Evolutionary conservation across 2,888 invertebrate genomes (phyloP).

Genomic region (Cheilosia grossa): DNA sequence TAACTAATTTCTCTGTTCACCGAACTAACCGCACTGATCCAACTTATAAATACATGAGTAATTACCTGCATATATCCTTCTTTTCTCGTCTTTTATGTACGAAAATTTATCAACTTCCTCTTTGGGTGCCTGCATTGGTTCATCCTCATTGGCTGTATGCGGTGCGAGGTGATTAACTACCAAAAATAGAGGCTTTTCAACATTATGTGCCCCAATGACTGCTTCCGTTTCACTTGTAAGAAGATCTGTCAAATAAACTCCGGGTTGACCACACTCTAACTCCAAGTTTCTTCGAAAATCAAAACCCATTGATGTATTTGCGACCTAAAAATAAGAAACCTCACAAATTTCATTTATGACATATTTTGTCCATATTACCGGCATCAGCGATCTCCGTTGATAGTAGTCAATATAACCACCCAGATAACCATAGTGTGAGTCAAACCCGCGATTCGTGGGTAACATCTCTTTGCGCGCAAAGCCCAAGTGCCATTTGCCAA

Average conservation of each 20-base stretch:
- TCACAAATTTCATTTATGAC: not conserved
- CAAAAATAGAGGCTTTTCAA: conserved; percentile 88
- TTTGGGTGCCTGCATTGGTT: conserved; percentile 88
- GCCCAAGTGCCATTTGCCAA: conserved; percentile 97
- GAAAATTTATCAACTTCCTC: conserved; percentile 88
- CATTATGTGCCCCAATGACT: conserved; percentile 85
- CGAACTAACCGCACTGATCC: not conserved
- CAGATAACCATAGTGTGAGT: conserved; percentile 93
- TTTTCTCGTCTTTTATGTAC: conserved; percentile 87
- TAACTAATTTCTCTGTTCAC: no score
- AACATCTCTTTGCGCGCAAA: conserved; percentile 86
- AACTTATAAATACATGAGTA: not conserved
- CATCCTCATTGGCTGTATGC: conserved; percentile 89
- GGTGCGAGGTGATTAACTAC: conserved; percentile 91
- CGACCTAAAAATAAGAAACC: conserved; percentile 7
- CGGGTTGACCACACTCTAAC: conserved; percentile 84
- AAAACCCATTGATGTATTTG: conserved; percentile 81
- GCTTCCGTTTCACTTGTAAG: conserved; percentile 87
- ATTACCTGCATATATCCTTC: conserved; percentile 88
- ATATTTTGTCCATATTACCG: conserved; percentile 76
- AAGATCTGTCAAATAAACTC: conserved; percentile 88
- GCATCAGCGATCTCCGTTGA: conserved; percentile 85
- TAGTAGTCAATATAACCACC: conserved; percentile 92
- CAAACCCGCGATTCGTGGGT: conserved; percentile 90
- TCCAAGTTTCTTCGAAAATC: conserved; percentile 84